Conservation (phyloP, 2,888 invertebrate genomes). For the Xanthostigma xanthostigma region DNA sequence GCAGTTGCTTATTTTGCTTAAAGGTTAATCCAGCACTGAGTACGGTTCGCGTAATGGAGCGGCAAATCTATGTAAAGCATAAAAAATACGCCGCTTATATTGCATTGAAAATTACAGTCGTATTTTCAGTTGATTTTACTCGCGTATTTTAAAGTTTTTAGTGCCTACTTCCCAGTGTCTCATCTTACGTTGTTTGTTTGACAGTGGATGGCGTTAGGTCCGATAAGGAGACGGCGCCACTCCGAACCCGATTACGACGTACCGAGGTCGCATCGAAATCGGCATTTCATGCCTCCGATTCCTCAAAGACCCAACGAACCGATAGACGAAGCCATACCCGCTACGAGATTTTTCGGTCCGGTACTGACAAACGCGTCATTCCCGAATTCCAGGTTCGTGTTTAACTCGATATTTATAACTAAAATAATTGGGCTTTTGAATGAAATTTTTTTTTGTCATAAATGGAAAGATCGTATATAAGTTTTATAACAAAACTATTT, state of each 20-base stretch:
- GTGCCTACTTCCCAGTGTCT: too few species aligned
- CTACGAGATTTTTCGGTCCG: constrained; percentile 27
- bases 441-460: too few species aligned
- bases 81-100: too few species aligned
- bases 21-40: too few species aligned
- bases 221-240: constrained; percentile 20
- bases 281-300: constrained; percentile 14
- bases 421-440: not conserved
- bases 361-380: constrained; percentile 12
- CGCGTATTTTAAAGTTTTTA: too few species aligned
- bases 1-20: too few species aligned
- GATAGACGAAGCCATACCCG: constrained; percentile 18
- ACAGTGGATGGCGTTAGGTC: constrained; percentile 23
- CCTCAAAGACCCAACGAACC: constrained; percentile 11
- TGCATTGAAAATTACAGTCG: too few species aligned
- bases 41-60: too few species aligned
- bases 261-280: constrained; percentile 29
- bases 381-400: constrained; percentile 7
- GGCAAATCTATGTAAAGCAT: too few species aligned
- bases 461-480: not conserved
- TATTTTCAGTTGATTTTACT: too few species aligned
- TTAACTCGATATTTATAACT: not conserved
- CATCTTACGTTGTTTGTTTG: constrained; percentile 8
- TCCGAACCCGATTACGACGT: constrained; percentile 33
- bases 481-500: too few species aligned